A percentile compares a stretch with the other conserved stretches of the same genome.
Evolutionary conservation across 2,113 vertebrate genomes (phyloP).

Genomic region (Calypte anna): DNA sequence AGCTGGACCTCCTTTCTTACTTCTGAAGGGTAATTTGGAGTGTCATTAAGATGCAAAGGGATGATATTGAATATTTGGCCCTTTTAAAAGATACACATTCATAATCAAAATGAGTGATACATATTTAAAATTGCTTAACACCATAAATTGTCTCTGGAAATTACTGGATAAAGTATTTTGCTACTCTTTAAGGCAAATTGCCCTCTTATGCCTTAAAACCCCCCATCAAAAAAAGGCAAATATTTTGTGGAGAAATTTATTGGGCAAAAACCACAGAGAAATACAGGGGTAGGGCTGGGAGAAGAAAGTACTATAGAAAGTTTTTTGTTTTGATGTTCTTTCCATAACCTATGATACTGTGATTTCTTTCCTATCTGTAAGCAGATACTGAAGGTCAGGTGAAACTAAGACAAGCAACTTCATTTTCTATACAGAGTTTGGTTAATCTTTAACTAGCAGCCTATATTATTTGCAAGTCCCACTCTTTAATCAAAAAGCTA

Average conservation of each 20-base stretch:
- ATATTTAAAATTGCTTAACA: neutral
- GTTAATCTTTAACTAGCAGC: neutral
- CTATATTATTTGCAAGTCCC: neutral
- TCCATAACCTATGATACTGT: neutral
- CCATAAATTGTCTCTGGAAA: neutral
- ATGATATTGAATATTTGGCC: neutral
- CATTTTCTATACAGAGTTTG: neutral
- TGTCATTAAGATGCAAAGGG: neutral
- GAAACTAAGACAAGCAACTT: neutral
- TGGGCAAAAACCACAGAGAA: neutral
- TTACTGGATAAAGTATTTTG: neutral
- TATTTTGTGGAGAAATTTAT: neutral
- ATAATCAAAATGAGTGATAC: neutral
- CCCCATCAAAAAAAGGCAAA: neutral
- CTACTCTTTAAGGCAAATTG: neutral
- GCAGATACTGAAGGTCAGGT: neutral
- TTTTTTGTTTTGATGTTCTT: neutral
- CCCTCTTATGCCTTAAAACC: fast-evolving
- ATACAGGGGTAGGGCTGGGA: neutral
- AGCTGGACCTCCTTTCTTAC: neutral
- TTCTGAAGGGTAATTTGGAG: neutral
- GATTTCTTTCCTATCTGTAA: neutral
- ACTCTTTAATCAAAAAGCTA: conserved; percentile 4
- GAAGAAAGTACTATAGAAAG: neutral
- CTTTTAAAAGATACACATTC: neutral